Evolutionary conservation across 2,113 vertebrate species (phyloP), one percentile per base, ranked within the genome.

Genomic region (Xenopus laevis): DNA sequence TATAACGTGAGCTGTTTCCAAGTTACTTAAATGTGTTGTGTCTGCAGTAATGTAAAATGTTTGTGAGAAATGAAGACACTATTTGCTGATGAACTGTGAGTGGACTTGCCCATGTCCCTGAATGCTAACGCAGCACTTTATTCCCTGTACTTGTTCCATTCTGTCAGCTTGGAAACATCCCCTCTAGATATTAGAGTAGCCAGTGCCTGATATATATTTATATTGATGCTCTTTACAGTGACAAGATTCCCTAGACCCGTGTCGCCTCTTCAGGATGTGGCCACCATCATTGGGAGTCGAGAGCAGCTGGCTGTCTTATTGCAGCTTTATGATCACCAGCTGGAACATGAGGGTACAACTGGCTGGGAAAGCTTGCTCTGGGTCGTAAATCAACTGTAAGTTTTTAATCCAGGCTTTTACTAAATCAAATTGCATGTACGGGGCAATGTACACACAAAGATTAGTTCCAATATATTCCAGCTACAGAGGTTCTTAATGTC

Each of bases 351-450:
- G 86, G 97, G 97, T 63, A 99, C 97, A 80, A 96, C 96, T 2
- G 94, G 97, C 87, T 99, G 97, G 97, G 96, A 97, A 57, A 95
- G 93, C 78, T 86, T 99, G 72, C 88, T 98, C 4, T 99, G 97
- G 97, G 96, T 98, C 71, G 97, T 98, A 86, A 99, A 98, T 87
- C 97, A 98, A 13, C 86, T 99, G 97, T 99, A 85, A 96, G 97
- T 91, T 50, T 50, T 50, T 50, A 40, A 4, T 63, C 1, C 33
- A 40, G 6, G 5, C 2, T 40, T 65, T 66, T 53, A 3, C 50
- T 53, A 17, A 13, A 53, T 53, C 13, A 53, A 9, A 53, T 13
- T 53, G 50, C 50, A 40, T 1, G 8, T 40, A 40, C 33, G 6
- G 2, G 2, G 33, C 33, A 40, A 40, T 40, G 2, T 9, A 40